Conservation (phyloP, 2,113 vertebrate species). For the Pelusios castaneus region DNA sequence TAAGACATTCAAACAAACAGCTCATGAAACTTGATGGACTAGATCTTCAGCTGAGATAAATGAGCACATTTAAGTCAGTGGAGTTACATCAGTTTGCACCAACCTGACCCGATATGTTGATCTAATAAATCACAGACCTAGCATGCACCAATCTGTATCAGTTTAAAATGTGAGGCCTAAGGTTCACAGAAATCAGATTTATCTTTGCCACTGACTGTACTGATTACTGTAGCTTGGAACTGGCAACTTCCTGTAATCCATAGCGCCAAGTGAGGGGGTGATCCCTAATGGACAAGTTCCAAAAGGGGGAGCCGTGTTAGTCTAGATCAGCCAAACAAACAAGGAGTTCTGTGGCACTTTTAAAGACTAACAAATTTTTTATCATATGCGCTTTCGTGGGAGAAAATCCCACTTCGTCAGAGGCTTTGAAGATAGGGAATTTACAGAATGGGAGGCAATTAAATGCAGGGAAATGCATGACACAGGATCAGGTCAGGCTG, state of each 20-base stretch:
- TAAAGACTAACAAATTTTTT: too few species aligned
- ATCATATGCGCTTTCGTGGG: too few species aligned
- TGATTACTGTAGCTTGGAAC: not conserved
- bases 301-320: too few species aligned
- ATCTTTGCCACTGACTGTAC: not conserved
- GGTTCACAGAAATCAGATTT: not conserved
- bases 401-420: too few species aligned
- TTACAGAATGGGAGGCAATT: too few species aligned
- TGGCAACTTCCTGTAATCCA: not conserved
- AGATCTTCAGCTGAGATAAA: not conserved
- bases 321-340: too few species aligned
- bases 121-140: not conserved
- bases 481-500: too few species aligned
- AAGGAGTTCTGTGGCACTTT: too few species aligned
- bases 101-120: not conserved
- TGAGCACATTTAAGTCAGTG: not conserved
- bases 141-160: not conserved
- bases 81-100: not conserved
- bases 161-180: not conserved
- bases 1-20: not conserved
- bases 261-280: not conserved
- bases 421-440: too few species aligned
- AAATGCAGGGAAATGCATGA: too few species aligned
- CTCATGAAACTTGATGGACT: not conserved
- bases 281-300: not conserved